phyloP scores from a whole-genome alignment of 2,888 invertebrate species.

The Parochlus steinenii region DNA sequence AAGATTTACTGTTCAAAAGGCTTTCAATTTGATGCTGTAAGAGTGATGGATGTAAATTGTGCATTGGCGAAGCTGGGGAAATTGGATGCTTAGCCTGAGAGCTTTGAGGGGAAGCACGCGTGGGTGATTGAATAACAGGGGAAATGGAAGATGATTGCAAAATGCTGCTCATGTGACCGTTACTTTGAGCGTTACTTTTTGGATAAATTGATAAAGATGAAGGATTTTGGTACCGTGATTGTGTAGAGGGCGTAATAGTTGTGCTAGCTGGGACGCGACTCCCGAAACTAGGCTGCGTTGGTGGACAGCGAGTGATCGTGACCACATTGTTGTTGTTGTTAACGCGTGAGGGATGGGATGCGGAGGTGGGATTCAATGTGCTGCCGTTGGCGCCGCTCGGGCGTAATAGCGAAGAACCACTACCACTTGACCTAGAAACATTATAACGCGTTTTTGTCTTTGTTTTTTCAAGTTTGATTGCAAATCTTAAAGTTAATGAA shows the following conservation, averaged over 20 bases:
- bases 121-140: conserved; percentile 11
- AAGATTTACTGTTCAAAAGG: conserved; percentile 5
- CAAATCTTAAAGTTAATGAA: conserved; percentile 1
- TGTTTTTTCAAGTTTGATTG: conserved; percentile 15
- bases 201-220: conserved; percentile 11
- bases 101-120: conserved; percentile 5
- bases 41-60: conserved; percentile 6
- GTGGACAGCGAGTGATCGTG: conserved; percentile 13
- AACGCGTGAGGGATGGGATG: conserved; percentile 12
- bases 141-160: conserved; percentile 3
- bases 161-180: too few relatives aligned
- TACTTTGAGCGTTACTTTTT: conserved; percentile 8
- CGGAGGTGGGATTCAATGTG: conserved; percentile 13
- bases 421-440: conserved; percentile 32
- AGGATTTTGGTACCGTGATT: conserved; percentile 2
- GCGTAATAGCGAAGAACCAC: conserved; percentile 27
- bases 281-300: conserved; percentile 15
- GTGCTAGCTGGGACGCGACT: conserved; percentile 1
- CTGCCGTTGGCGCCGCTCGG: conserved; percentile 19
- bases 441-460: conserved; percentile 25
- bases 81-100: conserved; percentile 10
- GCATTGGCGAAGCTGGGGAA: conserved; percentile 6
- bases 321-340: conserved; percentile 11
- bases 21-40: conserved; percentile 10
- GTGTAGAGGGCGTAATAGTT: conserved; percentile 4